Base-by-base conservation (phyloP, 2,113 vertebrate genomes). In the Tinamus guttatus region DNA sequence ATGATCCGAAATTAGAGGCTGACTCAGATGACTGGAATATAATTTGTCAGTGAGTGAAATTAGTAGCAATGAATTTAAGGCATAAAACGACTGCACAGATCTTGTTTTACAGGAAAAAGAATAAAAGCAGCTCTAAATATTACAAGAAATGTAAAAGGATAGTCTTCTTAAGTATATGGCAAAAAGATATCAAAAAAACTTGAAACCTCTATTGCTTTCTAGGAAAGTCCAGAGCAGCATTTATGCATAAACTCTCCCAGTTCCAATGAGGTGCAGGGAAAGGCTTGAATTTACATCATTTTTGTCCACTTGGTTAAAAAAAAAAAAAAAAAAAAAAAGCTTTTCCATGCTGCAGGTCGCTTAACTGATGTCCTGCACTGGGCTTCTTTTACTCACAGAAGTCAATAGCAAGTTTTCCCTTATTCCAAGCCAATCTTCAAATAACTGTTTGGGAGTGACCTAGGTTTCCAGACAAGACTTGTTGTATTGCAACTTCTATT, bases 1-100 rank as follows among this genome's bases (percentile, higher is more conserved):
- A 96, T 83, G 93, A 85, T 88, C 95, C 93, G 94, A 97, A 96
- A 85, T 96, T 82, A 87, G 89, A 88, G 67, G 79, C 89, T 59
- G 79, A 95, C 85, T 96, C 93, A 91, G 86, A 94, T 84, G 89
- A 93, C 51, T 58, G 30, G 75, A 95, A 79, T 85, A 85, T 77
- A 93, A 78, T 84, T 97, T 88, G 60, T 85, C 82, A 95, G 85
- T 32, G 58, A 69, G 49, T 30, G 18, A 85, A 94, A 94, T 85
- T 90, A 94, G 82, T 56, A 90, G 76, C 77, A 86, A 88, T 90
- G 85, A 96, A 86, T 92, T 87, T 87, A 86, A 91, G 68, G 77
- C 68, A 93, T 82, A 74, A 89, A 94, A 93, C 43, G 17, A 86
- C 65, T 94, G 19, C 52, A 47, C 59, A 79, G 41, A 93, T 85